Conservation (phyloP, 1,140 invertebrate genomes). For the Microplitis mediator region DNA sequence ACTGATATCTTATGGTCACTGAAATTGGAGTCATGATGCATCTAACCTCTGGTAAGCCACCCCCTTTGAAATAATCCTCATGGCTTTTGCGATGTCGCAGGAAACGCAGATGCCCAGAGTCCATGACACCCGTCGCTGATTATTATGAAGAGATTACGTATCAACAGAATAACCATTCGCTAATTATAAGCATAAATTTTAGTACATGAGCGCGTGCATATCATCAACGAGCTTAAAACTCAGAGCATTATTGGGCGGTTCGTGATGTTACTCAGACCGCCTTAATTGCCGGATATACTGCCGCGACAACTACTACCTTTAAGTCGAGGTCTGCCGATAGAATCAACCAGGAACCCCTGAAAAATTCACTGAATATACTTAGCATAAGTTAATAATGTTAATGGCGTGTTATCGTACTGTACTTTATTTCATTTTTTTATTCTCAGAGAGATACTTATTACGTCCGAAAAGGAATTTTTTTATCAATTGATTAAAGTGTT, state of each 20-base stretch:
- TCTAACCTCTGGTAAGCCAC: background rate
- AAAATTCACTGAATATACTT: constrained; percentile 2
- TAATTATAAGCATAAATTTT: constrained; percentile 44
- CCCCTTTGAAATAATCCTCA: background rate
- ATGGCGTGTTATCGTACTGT: too few species aligned
- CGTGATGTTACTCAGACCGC: constrained; percentile 2
- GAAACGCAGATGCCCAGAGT: constrained; percentile 39
- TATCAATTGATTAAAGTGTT: too few species aligned
- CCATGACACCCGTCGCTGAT: constrained; percentile 30
- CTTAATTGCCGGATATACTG: constrained; percentile 29
- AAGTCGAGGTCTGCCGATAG: constrained; percentile 5
- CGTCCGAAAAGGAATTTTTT: too few species aligned
- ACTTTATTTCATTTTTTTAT: too few species aligned
- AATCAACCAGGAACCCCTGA: background rate
- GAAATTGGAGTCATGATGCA: background rate
- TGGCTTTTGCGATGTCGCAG: background rate
- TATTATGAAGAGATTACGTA: constrained; percentile 45
- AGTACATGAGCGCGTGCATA: constrained; percentile 9
- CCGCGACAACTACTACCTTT: constrained; percentile 18
- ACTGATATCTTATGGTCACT: too few species aligned
- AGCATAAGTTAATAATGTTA: too few species aligned
- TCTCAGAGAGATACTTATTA: too few species aligned
- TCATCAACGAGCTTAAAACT: constrained; percentile 1
- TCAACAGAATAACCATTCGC: constrained; percentile 16
- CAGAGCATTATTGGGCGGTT: background rate